These are phyloP conservation scores for Alviniconcha strummeri DNA, from an alignment of 2,888 invertebrate species.

Conservation along the genomic window DNA sequence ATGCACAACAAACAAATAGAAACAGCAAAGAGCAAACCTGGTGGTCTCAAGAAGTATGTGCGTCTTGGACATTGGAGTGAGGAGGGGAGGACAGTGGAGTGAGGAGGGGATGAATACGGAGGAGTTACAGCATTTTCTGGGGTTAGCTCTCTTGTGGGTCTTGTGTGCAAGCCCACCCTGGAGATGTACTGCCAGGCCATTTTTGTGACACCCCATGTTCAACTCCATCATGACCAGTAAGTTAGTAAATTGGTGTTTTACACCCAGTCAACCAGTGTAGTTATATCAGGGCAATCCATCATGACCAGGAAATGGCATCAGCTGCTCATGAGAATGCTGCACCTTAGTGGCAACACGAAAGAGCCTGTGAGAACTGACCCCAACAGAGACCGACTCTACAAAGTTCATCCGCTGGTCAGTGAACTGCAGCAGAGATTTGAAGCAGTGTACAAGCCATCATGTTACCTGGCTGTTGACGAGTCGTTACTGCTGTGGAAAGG, in stretches of 20 bases:
- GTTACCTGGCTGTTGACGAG: constrained; percentile 9
- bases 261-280: too few species aligned
- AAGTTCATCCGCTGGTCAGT: constrained; percentile 36
- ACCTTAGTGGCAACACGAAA: constrained; percentile 43
- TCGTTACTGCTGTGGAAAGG: constrained; percentile 26
- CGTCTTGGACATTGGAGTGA: neutral
- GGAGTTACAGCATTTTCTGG: neutral
- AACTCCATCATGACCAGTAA: neutral
- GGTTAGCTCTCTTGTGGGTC: neutral
- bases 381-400: constrained; percentile 37
- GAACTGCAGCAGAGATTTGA: neutral
- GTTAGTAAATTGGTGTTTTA: too few species aligned
- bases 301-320: neutral
- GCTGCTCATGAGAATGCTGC: constrained; percentile 37
- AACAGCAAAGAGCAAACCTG: too few species aligned
- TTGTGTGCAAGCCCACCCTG: neutral
- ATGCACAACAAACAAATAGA: neutral
- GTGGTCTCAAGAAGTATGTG: too few species aligned
- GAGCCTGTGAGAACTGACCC: constrained; percentile 23
- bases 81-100: neutral
- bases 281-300: too few species aligned
- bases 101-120: neutral
- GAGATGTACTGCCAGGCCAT: neutral
- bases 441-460: neutral
- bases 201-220: neutral